Percentiles rank a stretch among this genome's conserved stretches.
Evolutionary conservation across 2,888 invertebrate genomes (phyloP).

Genomic region (Chrysotoxum bicinctum): DNA sequence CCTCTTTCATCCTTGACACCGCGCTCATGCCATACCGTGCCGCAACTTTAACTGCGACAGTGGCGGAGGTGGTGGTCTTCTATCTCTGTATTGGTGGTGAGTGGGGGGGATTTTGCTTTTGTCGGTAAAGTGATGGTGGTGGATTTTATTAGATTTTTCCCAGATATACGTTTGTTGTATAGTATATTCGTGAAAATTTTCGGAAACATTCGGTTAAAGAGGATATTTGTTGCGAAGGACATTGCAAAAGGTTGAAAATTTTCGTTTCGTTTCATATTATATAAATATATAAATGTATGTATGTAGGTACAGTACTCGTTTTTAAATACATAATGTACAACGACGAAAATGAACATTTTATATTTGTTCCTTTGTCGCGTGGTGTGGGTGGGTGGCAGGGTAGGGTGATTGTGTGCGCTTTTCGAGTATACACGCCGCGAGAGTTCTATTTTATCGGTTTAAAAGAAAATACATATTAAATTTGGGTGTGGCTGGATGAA

Average conservation of each 20-base stretch:
- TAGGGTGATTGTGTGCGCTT: conserved; percentile 10
- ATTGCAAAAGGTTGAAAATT: conserved; percentile 67
- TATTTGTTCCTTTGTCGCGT: conserved; percentile 53
- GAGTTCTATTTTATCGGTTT: conserved; percentile 68
- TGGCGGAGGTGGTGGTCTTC: conserved; percentile 30
- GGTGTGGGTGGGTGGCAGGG: neutral
- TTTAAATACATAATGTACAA: conserved; percentile 43
- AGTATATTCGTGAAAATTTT: conserved; percentile 66
- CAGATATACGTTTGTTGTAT: conserved; percentile 46
- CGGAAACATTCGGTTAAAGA: conserved; percentile 71
- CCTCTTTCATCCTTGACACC: conserved; percentile 46
- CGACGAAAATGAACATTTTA: conserved; percentile 51
- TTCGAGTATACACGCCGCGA: conserved; percentile 55
- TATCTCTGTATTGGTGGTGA: conserved; percentile 61
- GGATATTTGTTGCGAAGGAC: conserved; percentile 71
- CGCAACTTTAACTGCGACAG: conserved; percentile 26
- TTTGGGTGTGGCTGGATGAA: conserved; percentile 72
- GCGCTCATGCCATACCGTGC: conserved; percentile 10
- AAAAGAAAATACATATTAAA: conserved; percentile 64
- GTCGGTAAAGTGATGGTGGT: conserved; percentile 50
- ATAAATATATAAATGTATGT: conserved; percentile 10
- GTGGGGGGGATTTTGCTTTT: neutral
- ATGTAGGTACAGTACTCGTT: conserved; percentile 22
- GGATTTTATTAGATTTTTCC: conserved; percentile 72
- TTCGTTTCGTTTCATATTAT: conserved; percentile 16